phyloP scores from a whole-genome alignment of 2,797 vertebrate species.

The Hyperoplus lanceolatus region DNA sequence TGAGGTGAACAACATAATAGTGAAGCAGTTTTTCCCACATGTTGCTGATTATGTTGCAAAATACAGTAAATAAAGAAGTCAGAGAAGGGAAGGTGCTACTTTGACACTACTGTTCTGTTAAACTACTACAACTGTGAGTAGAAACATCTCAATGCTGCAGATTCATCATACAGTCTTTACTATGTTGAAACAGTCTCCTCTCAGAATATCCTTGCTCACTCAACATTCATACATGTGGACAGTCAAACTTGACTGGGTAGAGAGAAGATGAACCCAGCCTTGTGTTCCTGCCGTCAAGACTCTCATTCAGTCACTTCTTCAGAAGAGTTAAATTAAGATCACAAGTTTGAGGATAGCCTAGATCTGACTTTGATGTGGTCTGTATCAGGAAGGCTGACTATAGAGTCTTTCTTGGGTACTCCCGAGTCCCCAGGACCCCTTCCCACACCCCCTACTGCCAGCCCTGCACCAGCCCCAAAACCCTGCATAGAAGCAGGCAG shows the following conservation, averaged over 20 bases:
- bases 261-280: conserved; percentile 38
- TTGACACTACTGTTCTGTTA: conserved; percentile 59
- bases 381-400: conserved; percentile 88
- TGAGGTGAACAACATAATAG: conserved; percentile 54
- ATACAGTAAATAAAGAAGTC: conserved; percentile 64
- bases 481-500: conserved; percentile 69
- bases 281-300: conserved; percentile 34
- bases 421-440: conserved; percentile 82
- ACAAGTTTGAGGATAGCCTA: conserved; percentile 97
- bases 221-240: conserved; percentile 82
- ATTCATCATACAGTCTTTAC: conserved; percentile 64
- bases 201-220: conserved; percentile 50
- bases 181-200: conserved; percentile 56
- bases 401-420: conserved; percentile 88
- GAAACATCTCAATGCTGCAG: conserved; percentile 73
- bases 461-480: conserved; percentile 58
- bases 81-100: conserved; percentile 69
- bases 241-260: conserved; percentile 65
- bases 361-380: conserved; percentile 89
- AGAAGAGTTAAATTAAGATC: conserved; percentile 80
- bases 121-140: conserved; percentile 70
- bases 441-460: conserved; percentile 66
- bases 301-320: conserved; percentile 29
- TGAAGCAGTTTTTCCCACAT: conserved; percentile 50
- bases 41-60: conserved; percentile 64